Percentiles rank a stretch among this genome's conserved stretches.
These are phyloP conservation scores for Xiphophorus birchmanni DNA, from an alignment of 2,797 vertebrate genomes.

Conservation along the genomic window DNA sequence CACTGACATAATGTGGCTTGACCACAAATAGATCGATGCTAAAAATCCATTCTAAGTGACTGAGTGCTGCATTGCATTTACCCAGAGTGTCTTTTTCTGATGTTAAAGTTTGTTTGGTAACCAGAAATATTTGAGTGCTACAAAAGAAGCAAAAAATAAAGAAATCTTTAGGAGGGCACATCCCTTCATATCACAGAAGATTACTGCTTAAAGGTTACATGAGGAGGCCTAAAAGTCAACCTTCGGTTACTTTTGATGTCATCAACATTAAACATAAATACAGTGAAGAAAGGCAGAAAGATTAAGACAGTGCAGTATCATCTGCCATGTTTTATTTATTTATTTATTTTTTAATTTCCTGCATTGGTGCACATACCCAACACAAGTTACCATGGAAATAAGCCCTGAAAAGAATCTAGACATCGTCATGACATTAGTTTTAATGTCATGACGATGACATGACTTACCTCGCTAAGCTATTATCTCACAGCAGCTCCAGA, in stretches of 20 bases:
- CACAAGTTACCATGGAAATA: constrained; percentile 2
- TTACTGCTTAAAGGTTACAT: neutral
- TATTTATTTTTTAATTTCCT: neutral
- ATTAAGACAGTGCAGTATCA: neutral
- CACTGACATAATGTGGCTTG: too few species aligned
- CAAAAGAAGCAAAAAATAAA: too few species aligned
- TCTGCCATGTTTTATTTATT: neutral
- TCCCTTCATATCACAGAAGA: neutral
- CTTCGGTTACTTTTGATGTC: neutral
- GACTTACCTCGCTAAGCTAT: neutral
- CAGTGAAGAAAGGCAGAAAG: neutral
- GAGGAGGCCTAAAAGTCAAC: neutral
- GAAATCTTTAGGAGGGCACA: neutral
- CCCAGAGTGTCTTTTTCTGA: neutral
- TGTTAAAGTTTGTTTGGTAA: neutral
- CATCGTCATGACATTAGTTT: neutral
- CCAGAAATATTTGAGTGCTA: too few species aligned
- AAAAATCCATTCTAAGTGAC: too few species aligned
- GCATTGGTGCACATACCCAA: neutral
- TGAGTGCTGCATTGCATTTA: neutral
- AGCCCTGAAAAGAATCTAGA: neutral
- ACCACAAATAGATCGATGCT: too few species aligned
- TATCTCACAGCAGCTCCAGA: neutral
- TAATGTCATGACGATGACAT: too few species aligned
- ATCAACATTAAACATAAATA: neutral